Percentiles rank a stretch among this genome's conserved stretches.
These are phyloP conservation scores for Pentamera pediparva DNA, from an alignment of 53 echinoderm and acorn worm species.

Conservation along the genomic window DNA sequence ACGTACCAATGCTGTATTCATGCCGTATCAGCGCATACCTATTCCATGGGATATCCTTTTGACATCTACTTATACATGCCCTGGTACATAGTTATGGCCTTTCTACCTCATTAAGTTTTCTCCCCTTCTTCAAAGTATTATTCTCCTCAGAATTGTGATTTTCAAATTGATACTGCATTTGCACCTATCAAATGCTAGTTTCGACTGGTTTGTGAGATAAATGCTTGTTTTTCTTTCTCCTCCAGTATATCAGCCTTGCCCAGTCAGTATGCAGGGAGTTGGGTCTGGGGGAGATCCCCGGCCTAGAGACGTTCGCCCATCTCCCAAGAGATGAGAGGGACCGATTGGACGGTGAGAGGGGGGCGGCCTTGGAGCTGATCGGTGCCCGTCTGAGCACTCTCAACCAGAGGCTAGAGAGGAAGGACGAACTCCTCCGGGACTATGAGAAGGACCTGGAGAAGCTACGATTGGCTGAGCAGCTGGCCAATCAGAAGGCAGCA, in stretches of 20 bases:
- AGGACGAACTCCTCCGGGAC: conserved; percentile 78
- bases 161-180: too few relatives aligned
- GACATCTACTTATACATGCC: too few relatives aligned
- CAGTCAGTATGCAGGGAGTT: conserved; percentile 61
- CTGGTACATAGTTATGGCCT: too few relatives aligned
- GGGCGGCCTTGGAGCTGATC: conserved; percentile 66
- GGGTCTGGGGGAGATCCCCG: conserved; percentile 78
- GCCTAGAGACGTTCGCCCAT: conserved; percentile 81
- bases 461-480: conserved; percentile 83
- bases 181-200: too few relatives aligned
- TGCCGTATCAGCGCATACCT: too few relatives aligned
- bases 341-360: conserved; percentile 54
- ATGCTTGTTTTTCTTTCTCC: too few relatives aligned
- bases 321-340: conserved; percentile 85
- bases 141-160: too few relatives aligned
- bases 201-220: too few relatives aligned
- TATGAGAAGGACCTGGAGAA: conserved; percentile 97
- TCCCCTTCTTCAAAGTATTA: too few relatives aligned
- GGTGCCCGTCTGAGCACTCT: conserved; percentile 71
- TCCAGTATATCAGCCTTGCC: conserved; percentile 74
- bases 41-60: too few relatives aligned
- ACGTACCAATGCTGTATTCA: too few relatives aligned
- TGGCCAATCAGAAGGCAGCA: conserved; percentile 80
- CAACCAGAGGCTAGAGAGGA: conserved; percentile 91
- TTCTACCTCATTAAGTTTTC: too few relatives aligned